Base-by-base conservation (phyloP, 1,140 invertebrate species). In the Colletes gigas region DNA sequence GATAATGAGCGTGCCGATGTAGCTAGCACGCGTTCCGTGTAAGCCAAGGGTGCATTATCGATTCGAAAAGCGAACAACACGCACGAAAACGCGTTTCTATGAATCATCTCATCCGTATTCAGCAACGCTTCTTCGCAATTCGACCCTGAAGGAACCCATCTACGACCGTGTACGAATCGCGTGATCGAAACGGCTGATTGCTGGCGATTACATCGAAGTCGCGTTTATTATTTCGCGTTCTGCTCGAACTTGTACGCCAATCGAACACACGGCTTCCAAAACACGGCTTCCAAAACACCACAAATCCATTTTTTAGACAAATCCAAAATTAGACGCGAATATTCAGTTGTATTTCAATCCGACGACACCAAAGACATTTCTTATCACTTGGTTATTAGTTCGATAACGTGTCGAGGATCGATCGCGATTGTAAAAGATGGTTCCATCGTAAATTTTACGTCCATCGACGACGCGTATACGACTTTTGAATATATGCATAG, bases 101-200 rank as follows among this genome's bases (percentile, higher is more conserved):
- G 79, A 81, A 76, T 81, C 79, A 81, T 81, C 79, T 77, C 79
- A 77, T 81, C 66, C 57, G 79, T 77, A 81, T 81, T 81, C 79
- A 77, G 65, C 39, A n/a, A 57, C 47, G 47, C 65, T 14, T 65
- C 30, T 21, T 30, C 65, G 72, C 30, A 50, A 81, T 70, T 77
- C 73, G 73, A 77, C 73, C 72, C 71, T 81, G 65, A 63, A 47
- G 72, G 14, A 62, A 73, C 79, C 30, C 65, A 77, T 73, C 65
- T 70, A 81, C 55, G 54, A 54, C 30, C 68, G 57, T 60, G 39
- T 52, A 39, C 62, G 52, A 66, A 73, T 60, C 54, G 21, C 60
- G 1, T 3, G 47, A 1, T n/a, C 60, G 47, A 55, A 52, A 63
- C 54, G 8, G 21, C 1, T 14, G 52, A 80, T 80, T 52, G 67